These are phyloP conservation scores for Volucella bombylans DNA, from an alignment of 2,888 invertebrate genomes.

Conservation along the genomic window DNA sequence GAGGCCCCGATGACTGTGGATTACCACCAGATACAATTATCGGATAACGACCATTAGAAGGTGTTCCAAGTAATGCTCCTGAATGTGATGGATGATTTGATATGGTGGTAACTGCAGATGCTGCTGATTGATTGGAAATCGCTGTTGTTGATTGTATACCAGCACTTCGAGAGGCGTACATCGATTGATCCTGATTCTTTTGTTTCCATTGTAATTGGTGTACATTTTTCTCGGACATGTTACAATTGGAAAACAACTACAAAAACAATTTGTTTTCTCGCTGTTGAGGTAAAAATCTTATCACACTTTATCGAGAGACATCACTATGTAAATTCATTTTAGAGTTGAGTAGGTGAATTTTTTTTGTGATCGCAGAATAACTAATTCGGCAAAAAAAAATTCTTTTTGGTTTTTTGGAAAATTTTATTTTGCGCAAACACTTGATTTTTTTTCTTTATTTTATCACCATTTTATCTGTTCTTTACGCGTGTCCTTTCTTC, in stretches of 20 bases:
- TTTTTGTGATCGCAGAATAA: slow-evolving; percentile 29
- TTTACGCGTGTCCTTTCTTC: slow-evolving; percentile 71
- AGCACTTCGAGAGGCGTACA: slow-evolving; percentile 65
- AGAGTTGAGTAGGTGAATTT: slow-evolving; percentile 18
- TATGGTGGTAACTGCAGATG: slow-evolving; percentile 60
- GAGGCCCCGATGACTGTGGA: slow-evolving; percentile 36
- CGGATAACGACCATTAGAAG: slow-evolving; percentile 68
- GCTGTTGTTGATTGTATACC: slow-evolving; percentile 65
- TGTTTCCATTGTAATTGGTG: slow-evolving; percentile 80
- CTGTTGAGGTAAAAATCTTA: slow-evolving; percentile 35
- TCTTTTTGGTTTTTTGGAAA: slow-evolving; percentile 45
- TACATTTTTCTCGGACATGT: slow-evolving; percentile 82
- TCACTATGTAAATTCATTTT: slow-evolving; percentile 54
- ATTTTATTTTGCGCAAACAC: slow-evolving; percentile 67
- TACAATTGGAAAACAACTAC: slow-evolving; percentile 74
- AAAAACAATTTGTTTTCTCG: slow-evolving; percentile 69
- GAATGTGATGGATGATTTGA: slow-evolving; percentile 79
- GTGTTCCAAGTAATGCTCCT: slow-evolving; percentile 73
- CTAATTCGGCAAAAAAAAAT: slow-evolving; percentile 25
- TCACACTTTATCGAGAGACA: slow-evolving; percentile 65
- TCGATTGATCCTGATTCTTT: slow-evolving; percentile 74
- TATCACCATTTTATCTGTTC: slow-evolving; percentile 74
- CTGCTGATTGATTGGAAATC: slow-evolving; percentile 74
- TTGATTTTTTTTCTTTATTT: slow-evolving; percentile 72
- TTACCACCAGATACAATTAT: slow-evolving; percentile 57